Base-by-base conservation (phyloP, 2,113 vertebrate genomes). In the Trichomycterus rosablanca region DNA sequence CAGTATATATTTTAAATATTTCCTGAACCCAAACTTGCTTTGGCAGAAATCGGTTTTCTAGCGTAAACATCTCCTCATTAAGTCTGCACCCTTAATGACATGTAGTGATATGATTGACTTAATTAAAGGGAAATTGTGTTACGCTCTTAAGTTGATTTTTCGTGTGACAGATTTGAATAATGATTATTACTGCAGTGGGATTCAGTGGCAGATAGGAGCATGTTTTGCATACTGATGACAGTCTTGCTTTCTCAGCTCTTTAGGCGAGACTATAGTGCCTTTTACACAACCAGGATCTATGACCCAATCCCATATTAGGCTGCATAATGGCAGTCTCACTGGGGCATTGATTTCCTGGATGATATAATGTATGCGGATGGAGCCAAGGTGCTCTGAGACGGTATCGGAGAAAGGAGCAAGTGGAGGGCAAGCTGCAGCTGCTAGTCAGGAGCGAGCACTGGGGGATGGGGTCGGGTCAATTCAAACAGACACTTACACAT, bases 151-250 rank as follows among this genome's bases (percentile, higher is more conserved):
- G 62, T 62, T 66, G 75, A 78, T 78, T 78, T 30, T 80, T 61
- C 73, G 53, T 24, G 24, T 76, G 74, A 78, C 80, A 77, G 52
- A 74, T 74, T 66, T 77, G 77, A 80, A 71, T 74, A 67, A 80
- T 63, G 66, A 51, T 74, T 68, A 76, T 73, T 55, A 55, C 68
- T 66, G 70, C 66, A 30, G 73, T 69, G 63, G 34, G 43, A 43
- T 59, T 67, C 34, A 72, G 39, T 61, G 58, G 66, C 70, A 53
- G 51, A 67, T 26, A 42, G 50, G n/a, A 49, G 54, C 53, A 55
- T 57, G 69, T 59, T 66, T 57, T 11, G 76, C 72, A 70, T 76
- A 66, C 63, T 66, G 55, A 79, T 71, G 64, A 43, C 56, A 50
- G 20, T 45, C 26, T 26, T 28, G 59, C 45, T 60, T 44, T 66